Conservation (phyloP, 2,888 invertebrate species). For the Drosophila nr. medialis region DNA sequence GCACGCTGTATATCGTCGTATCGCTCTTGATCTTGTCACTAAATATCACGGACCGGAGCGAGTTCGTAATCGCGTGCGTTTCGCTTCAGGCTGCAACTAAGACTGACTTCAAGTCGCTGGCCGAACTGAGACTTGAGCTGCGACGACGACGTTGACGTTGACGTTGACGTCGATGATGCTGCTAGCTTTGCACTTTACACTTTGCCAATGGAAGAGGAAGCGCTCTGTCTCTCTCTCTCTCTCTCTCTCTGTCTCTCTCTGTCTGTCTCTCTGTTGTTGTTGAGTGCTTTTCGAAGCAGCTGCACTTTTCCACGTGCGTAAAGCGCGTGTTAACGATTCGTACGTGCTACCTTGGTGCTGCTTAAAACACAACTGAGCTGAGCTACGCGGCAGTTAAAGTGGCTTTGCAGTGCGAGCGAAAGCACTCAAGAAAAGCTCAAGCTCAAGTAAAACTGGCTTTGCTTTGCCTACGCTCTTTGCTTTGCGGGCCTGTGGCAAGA, state of each 20-base stretch:
- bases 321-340: constrained; percentile 32
- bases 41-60: constrained; percentile 43
- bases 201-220: constrained; percentile 53
- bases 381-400: constrained; percentile 31
- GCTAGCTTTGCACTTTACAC: constrained; percentile 82
- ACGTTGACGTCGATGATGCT: constrained; percentile 36
- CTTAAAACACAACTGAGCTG: constrained; percentile 58
- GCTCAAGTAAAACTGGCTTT: constrained; percentile 35
- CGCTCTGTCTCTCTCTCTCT: background rate
- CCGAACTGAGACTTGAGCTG: constrained; percentile 57
- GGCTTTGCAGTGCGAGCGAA: constrained; percentile 50
- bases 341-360: constrained; percentile 52
- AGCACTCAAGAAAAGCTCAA: constrained; percentile 47
- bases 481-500: constrained; percentile 45
- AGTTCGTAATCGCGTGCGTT: constrained; percentile 73
- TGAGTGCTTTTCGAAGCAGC: constrained; percentile 35
- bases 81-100: constrained; percentile 77
- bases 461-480: background rate
- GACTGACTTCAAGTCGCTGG: constrained; percentile 73
- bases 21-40: constrained; percentile 33
- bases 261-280: background rate
- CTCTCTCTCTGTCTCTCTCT: background rate
- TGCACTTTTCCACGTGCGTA: constrained; percentile 70
- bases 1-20: constrained; percentile 38
- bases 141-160: background rate